Evolutionary conservation across 2,113 vertebrate species (phyloP).

Genomic region (Hucho hucho): DNA sequence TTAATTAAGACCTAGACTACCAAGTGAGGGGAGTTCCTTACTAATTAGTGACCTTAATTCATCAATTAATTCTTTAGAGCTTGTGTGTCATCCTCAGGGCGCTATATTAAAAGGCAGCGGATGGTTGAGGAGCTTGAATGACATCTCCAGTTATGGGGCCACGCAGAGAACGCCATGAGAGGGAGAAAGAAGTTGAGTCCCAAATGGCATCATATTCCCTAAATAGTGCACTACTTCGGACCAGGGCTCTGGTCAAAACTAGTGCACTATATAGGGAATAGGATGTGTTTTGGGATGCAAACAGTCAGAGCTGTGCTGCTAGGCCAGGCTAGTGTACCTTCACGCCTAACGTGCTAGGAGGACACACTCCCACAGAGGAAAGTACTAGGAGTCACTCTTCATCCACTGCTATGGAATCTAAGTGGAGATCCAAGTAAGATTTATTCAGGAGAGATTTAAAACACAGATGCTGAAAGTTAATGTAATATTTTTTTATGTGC

Average conservation of each 20-base stretch:
- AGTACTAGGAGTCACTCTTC: too few species aligned
- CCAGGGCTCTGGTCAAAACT: too few species aligned
- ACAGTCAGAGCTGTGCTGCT: neutral
- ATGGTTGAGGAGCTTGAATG: conserved; percentile 53
- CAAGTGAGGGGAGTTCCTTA: too few species aligned
- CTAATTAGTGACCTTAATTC: too few species aligned
- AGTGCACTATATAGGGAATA: too few species aligned
- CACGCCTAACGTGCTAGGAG: conserved; percentile 18
- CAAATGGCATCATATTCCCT: too few species aligned
- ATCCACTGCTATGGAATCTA: too few species aligned
- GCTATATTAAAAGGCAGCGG: conserved; percentile 65
- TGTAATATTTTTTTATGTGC: too few species aligned
- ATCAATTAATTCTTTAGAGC: conserved; percentile 25
- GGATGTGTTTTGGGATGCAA: too few species aligned
- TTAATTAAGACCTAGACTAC: too few species aligned
- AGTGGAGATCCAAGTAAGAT: too few species aligned
- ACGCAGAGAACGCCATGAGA: neutral
- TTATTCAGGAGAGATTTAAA: neutral
- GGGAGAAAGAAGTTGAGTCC: neutral
- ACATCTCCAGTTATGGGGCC: conserved; percentile 68
- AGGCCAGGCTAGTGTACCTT: conserved; percentile 43
- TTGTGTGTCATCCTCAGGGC: conserved; percentile 42
- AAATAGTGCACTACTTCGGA: too few species aligned
- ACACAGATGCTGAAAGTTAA: neutral
- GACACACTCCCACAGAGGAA: neutral